Evolutionary conservation across 2,888 invertebrate genomes (phyloP), one percentile per base, ranked within the genome.

Genomic region (Archips crataeganus): DNA sequence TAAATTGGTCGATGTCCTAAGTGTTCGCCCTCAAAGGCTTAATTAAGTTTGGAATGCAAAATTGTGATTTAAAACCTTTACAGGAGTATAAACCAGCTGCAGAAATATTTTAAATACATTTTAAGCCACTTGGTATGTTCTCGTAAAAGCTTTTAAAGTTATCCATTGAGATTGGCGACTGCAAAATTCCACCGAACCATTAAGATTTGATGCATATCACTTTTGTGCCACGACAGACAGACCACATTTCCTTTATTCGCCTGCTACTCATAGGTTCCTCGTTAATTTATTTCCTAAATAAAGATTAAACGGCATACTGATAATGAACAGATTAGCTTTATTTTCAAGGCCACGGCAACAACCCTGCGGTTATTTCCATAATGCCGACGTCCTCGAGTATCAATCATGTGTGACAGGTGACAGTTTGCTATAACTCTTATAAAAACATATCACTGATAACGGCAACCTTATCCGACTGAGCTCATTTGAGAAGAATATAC

Each of bases 361-460:
- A 85, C 87, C 88, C 87, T 85, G 84, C 79, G 87, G 88, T 84
- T 82, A 83, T 86, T 90, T 91, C 90, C 90, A 89, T 80, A 81
- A 68, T 74, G 71, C 75, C 71, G 32, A 70, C 83, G 83, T 79
- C 90, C 88, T 88, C 85, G 81, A 78, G 78, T 85, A 93, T 93
- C 93, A 91, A 92, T 93, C 93, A 91, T 77, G 59, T 75, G 71
- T 77, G 91, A 88, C 90, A 88, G 78, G 81, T 81, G 85, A 86
- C 86, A 84, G 77, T 76, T 66, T 70, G 62, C 80, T 79, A 78
- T 82, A 80, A 79, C 79, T 85, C 79, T 82, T 81, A 79, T 75
- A 82, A 85, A 80, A 88, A 87, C 83, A 88, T 84, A 79, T 77
- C 78, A 77, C 78, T 83, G 92, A 92, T 91, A 91, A 88, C 82